phyloP scores from a whole-genome alignment of 2,113 vertebrate species.

The Meriones unguiculatus region DNA sequence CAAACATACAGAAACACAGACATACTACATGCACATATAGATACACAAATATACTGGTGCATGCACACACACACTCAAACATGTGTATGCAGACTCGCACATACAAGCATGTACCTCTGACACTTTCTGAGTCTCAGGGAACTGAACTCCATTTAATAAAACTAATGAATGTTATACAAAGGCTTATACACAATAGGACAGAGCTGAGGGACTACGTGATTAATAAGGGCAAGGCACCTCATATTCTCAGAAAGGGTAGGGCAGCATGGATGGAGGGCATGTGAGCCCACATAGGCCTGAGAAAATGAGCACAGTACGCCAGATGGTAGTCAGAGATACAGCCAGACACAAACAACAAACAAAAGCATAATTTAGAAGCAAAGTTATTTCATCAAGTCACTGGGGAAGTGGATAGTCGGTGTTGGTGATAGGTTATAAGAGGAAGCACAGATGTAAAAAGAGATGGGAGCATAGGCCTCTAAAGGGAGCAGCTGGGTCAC shows the following conservation, averaged over 20 bases:
- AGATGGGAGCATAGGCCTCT: not conserved
- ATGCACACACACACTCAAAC: not conserved
- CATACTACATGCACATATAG: not conserved
- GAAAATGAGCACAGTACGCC: not conserved
- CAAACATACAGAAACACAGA: not conserved
- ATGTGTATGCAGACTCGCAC: not conserved
- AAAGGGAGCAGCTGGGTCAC: not conserved
- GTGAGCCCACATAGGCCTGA: not conserved
- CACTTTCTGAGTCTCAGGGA: not conserved
- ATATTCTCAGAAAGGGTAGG: not conserved
- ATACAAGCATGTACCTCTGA: too few relatives aligned
- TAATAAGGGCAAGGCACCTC: not conserved
- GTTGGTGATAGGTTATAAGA: not conserved
- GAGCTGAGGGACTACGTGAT: not conserved
- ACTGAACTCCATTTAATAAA: conserved; percentile 10
- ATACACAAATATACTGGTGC: too few relatives aligned
- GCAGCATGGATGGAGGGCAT: not conserved
- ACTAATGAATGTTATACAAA: not conserved
- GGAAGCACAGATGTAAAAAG: too few relatives aligned
- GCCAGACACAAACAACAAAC: not conserved
- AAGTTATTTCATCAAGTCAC: not conserved
- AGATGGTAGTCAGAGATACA: not conserved
- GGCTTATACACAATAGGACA: not conserved
- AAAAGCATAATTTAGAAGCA: conserved; percentile 27
- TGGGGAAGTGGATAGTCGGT: conserved; percentile 2